Evolutionary conservation across 2,888 invertebrate genomes (phyloP).

Genomic region (Neoascia interrupta): DNA sequence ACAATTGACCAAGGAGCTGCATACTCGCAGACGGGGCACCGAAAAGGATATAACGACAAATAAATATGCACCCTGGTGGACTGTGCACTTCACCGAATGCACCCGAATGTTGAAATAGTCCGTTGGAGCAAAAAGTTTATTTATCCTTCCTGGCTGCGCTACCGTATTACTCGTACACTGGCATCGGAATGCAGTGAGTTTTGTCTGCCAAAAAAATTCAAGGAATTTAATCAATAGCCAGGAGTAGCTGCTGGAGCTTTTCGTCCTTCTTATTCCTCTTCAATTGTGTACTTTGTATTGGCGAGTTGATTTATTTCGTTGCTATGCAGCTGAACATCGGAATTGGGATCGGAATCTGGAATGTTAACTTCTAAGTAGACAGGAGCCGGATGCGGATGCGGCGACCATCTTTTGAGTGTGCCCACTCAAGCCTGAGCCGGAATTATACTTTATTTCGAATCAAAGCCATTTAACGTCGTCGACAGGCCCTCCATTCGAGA

Average conservation of each 20-base stretch:
- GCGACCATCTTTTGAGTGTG: constrained; percentile 24
- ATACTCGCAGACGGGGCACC: background rate
- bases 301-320: constrained; percentile 55
- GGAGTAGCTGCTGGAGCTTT: constrained; percentile 21
- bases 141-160: constrained; percentile 42
- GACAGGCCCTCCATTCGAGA: constrained; percentile 24
- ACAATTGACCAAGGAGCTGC: constrained; percentile 36
- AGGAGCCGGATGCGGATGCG: constrained; percentile 1
- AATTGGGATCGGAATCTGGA: background rate
- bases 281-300: constrained; percentile 22
- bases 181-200: constrained; percentile 32
- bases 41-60: constrained; percentile 26
- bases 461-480: constrained; percentile 43
- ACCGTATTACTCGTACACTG: no score
- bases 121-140: constrained; percentile 44
- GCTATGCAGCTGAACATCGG: constrained; percentile 46
- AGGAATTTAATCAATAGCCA: constrained; percentile 49
- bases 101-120: constrained; percentile 37
- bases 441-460: constrained; percentile 45
- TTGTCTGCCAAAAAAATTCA: constrained; percentile 44
- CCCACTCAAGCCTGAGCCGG: constrained; percentile 40
- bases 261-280: background rate
- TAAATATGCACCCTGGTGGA: constrained; percentile 18
- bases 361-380: constrained; percentile 31
- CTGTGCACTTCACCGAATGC: background rate